phyloP scores from a whole-genome alignment of 2,797 vertebrate genomes.

The Cirrhinus mrigala region DNA sequence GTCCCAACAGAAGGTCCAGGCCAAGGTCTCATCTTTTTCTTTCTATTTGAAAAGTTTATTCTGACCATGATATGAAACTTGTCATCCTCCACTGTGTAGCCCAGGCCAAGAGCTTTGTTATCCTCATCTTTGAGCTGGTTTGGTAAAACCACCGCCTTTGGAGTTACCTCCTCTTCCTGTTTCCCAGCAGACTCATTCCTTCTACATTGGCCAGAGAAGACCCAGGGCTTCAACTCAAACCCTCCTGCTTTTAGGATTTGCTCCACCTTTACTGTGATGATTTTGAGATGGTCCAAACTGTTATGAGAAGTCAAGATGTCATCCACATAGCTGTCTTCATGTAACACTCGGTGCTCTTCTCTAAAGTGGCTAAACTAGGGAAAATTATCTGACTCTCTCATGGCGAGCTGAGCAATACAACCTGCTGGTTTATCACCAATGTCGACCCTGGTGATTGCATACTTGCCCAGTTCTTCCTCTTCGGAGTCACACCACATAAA shows the following conservation, averaged over 20 bases:
- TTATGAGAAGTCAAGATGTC: neutral
- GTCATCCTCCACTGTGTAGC: neutral
- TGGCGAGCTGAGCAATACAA: neutral
- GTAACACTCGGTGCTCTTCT: neutral
- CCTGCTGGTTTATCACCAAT: neutral
- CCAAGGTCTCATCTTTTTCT: neutral
- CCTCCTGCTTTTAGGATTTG: neutral
- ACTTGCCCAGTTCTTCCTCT: neutral
- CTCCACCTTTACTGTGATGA: neutral
- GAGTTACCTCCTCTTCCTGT: neutral
- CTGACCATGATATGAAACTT: neutral
- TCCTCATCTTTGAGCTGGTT: neutral
- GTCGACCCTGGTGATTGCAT: neutral
- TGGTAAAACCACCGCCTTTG: neutral
- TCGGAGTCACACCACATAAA: neutral
- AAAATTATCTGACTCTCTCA: neutral
- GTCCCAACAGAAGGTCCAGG: neutral
- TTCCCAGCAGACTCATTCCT: neutral
- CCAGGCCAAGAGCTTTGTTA: neutral
- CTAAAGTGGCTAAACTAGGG: neutral
- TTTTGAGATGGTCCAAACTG: neutral
- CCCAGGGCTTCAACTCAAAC: neutral
- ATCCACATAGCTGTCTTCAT: neutral
- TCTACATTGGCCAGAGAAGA: neutral
- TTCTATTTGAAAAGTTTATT: slow-evolving; percentile 1